These are phyloP conservation scores for Anthophora plumipes DNA, from an alignment of 2,888 invertebrate species.

Conservation along the genomic window DNA sequence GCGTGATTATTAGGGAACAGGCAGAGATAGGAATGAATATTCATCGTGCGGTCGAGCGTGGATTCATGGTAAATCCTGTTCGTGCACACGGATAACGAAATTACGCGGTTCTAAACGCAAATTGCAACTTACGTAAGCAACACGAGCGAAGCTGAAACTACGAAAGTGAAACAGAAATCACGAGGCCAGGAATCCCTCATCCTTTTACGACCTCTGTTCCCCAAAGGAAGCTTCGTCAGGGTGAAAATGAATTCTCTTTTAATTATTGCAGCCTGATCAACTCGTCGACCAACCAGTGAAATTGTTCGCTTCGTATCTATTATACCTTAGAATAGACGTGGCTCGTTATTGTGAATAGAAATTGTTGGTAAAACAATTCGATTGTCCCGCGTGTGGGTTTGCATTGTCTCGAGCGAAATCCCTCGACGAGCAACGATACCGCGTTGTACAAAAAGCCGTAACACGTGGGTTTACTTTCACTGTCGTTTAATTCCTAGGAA, in stretches of 20 bases:
- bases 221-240: no score
- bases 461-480: slow-evolving; percentile 4
- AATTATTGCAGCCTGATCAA: neutral
- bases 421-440: neutral
- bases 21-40: slow-evolving; percentile 50
- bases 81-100: slow-evolving; percentile 27
- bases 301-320: neutral
- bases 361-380: neutral
- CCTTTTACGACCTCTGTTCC: no score
- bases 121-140: slow-evolving; percentile 63
- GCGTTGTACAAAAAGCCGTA: no score
- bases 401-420: slow-evolving; percentile 17
- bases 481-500: neutral
- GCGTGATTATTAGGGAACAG: slow-evolving; percentile 33
- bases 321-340: neutral
- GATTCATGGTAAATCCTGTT: slow-evolving; percentile 14
- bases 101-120: slow-evolving; percentile 52
- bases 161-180: slow-evolving; percentile 20
- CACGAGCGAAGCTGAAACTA: slow-evolving; percentile 5
- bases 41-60: slow-evolving; percentile 34
- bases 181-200: neutral
- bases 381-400: neutral
- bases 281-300: neutral
- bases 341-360: slow-evolving; percentile 3
- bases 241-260: neutral